Conservation (phyloP, 2,888 invertebrate species). For the Lithosia quadra region DNA sequence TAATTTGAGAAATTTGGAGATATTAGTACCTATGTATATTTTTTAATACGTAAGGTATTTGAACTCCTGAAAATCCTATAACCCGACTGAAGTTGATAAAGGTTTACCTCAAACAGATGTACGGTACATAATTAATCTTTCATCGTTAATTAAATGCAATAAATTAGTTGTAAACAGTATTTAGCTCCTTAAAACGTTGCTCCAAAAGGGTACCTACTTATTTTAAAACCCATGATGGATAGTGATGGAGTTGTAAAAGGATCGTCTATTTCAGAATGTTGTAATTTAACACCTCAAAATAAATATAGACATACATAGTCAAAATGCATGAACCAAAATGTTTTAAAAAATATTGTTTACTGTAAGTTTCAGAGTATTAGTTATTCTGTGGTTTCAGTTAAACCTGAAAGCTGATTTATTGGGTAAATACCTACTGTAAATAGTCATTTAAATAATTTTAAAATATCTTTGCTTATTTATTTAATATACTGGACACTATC, state of each 20-base stretch:
- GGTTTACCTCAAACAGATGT: too few relatives aligned
- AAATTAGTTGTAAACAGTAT: conserved; percentile 3
- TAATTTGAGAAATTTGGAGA: background rate
- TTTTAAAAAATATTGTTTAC: too few relatives aligned
- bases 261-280: background rate
- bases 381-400: background rate
- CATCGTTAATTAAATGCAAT: background rate
- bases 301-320: background rate
- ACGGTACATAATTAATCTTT: conserved; percentile 10
- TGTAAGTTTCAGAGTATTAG: too few relatives aligned
- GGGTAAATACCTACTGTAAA: background rate
- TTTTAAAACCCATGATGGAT: background rate
- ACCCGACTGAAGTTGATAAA: too few relatives aligned
- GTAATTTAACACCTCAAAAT: background rate
- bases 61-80: too few relatives aligned
- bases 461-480: too few relatives aligned
- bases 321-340: background rate
- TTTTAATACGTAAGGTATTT: too few relatives aligned
- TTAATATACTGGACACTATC: too few relatives aligned
- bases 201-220: background rate
- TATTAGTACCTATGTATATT: background rate
- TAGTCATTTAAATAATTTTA: background rate
- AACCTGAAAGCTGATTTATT: background rate
- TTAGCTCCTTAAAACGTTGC: background rate
- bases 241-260: background rate